These are phyloP conservation scores for Cyprinodon variegatus DNA, from an alignment of 2,113 vertebrate genomes.

Conservation along the genomic window DNA sequence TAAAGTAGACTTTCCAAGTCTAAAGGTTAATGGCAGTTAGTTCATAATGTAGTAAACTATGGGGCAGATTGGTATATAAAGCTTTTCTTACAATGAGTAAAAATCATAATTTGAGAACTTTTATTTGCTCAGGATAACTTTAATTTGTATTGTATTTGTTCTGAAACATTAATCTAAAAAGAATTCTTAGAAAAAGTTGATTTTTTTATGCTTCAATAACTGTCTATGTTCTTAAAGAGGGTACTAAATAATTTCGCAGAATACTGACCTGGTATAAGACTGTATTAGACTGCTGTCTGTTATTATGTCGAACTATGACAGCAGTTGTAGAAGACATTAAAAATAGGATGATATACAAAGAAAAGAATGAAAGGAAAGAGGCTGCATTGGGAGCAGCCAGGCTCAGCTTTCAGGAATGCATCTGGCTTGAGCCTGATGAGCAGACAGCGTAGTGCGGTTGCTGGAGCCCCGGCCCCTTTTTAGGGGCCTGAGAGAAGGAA, in stretches of 20 bases:
- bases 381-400: constrained; percentile 57
- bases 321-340: constrained; percentile 17
- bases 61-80: neutral
- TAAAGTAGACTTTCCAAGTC: neutral
- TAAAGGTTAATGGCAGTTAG: neutral
- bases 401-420: constrained; percentile 83
- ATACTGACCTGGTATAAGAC: constrained; percentile 20
- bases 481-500: constrained; percentile 71
- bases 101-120: neutral
- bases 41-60: neutral
- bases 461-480: constrained; percentile 71
- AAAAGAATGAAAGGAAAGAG: constrained; percentile 57
- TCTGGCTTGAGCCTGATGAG: constrained; percentile 71
- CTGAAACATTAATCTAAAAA: neutral
- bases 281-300: neutral
- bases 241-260: constrained; percentile 20
- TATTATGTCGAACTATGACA: neutral
- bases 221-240: neutral
- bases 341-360: constrained; percentile 48
- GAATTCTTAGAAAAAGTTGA: neutral
- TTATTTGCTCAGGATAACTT: neutral
- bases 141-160: neutral
- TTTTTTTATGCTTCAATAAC: neutral
- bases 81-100: neutral
- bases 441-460: constrained; percentile 75